Percentiles rank a stretch among this genome's conserved stretches.
Evolutionary conservation across 37 sponge, comb jelly and placozoan genomes (phyloP).

Genomic region (Beroe forskalii): DNA sequence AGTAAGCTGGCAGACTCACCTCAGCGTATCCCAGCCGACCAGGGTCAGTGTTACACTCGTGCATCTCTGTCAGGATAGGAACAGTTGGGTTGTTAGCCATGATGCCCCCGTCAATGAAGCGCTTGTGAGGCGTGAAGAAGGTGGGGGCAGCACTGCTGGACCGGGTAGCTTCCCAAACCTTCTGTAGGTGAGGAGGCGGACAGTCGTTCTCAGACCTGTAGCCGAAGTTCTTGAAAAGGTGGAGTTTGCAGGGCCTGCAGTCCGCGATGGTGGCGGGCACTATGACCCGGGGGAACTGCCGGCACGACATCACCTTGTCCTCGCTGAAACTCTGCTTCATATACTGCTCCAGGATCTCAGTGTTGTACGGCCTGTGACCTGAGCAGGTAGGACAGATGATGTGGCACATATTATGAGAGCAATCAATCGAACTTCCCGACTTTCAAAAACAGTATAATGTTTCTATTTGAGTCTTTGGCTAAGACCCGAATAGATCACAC

Average conservation of each 20-base stretch:
- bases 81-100: conserved; percentile 80
- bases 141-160: conserved; percentile 73
- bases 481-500: no score
- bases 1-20: no score
- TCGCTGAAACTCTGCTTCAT: conserved; percentile 66
- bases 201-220: conserved; percentile 67
- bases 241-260: conserved; percentile 69
- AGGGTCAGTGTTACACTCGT: conserved; percentile 49
- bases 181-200: conserved; percentile 65
- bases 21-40: conserved; percentile 27
- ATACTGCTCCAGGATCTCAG: conserved; percentile 4
- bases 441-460: no score
- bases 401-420: no score
- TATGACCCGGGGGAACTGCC: conserved; percentile 65
- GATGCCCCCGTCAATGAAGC: conserved; percentile 74
- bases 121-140: conserved; percentile 68
- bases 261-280: conserved; percentile 72
- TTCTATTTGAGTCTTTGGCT: no score
- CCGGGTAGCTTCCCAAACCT: conserved; percentile 72
- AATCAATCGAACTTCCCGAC: no score
- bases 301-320: conserved; percentile 45
- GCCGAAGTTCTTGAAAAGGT: conserved; percentile 74
- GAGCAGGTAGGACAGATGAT: no score
- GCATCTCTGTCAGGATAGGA: conserved; percentile 70
- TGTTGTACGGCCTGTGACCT: conserved; percentile 42